A percentile compares a stretch with the other conserved stretches of the same genome.
phyloP scores from a whole-genome alignment of 1,140 invertebrate genomes.

The Drosophila virilis region DNA sequence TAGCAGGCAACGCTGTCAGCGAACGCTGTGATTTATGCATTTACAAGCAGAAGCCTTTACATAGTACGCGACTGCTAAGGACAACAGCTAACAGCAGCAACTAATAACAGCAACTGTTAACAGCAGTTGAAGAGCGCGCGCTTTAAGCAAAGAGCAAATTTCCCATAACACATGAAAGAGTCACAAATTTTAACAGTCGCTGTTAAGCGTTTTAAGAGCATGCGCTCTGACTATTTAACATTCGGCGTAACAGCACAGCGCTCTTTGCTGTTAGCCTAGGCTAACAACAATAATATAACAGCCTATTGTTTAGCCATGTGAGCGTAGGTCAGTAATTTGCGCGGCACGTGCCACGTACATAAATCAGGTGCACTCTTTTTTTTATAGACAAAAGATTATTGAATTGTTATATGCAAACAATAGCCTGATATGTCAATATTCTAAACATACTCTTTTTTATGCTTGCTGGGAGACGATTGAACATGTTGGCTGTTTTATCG shows the following conservation, averaged over 20 bases:
- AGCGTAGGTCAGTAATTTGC: conserved; percentile 28
- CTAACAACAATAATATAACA: conserved; percentile 9
- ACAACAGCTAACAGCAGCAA: not conserved
- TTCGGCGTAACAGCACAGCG: not conserved
- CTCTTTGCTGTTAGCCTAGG: conserved; percentile 18
- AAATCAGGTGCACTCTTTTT: conserved; percentile 21
- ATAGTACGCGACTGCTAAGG: not conserved
- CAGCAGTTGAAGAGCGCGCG: conserved; percentile 10
- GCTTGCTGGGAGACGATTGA: too few relatives aligned
- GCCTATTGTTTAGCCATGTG: not conserved
- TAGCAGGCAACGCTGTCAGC: conserved; percentile 46
- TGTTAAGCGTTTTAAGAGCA: conserved; percentile 41
- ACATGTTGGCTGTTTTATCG: too few relatives aligned
- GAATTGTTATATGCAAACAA: not conserved
- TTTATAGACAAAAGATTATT: not conserved
- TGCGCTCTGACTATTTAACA: conserved; percentile 1
- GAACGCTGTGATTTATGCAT: conserved; percentile 50
- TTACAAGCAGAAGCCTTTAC: conserved; percentile 27
- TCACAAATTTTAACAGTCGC: conserved; percentile 1
- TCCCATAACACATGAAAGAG: conserved; percentile 45
- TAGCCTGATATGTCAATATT: too few relatives aligned
- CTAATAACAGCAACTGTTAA: conserved; percentile 18
- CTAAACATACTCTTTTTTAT: too few relatives aligned
- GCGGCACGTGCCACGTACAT: conserved; percentile 33
- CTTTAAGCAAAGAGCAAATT: conserved; percentile 45